Evolutionary conservation across 2,888 invertebrate genomes (phyloP).

Genomic region (Dendrolimus pini): DNA sequence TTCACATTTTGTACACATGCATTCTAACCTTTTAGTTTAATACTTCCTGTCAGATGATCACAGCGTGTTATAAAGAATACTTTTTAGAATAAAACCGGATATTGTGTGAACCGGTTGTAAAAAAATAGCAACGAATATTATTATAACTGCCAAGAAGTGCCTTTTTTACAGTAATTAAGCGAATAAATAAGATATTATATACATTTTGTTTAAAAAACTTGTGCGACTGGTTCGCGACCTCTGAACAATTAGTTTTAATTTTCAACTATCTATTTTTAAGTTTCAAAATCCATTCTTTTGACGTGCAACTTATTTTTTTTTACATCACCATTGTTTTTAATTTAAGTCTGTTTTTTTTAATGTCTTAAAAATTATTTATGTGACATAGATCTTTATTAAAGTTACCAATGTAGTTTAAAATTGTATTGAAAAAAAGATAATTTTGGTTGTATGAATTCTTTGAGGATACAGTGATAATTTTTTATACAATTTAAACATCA

Average conservation of each 20-base stretch:
- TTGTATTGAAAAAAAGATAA: slow-evolving; percentile 20
- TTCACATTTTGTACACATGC: slow-evolving; percentile 1
- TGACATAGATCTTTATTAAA: slow-evolving; percentile 62
- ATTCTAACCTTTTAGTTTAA: slow-evolving; percentile 5
- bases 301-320: slow-evolving; percentile 23
- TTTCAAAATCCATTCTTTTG: slow-evolving; percentile 21
- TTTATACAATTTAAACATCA: slow-evolving; percentile 28
- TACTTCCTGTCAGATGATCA: slow-evolving; percentile 4
- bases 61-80: slow-evolving; percentile 37
- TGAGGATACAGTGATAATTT: slow-evolving; percentile 7
- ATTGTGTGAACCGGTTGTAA: slow-evolving; percentile 55
- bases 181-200: slow-evolving; percentile 30
- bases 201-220: slow-evolving; percentile 29
- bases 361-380: slow-evolving; percentile 63
- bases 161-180: slow-evolving; percentile 58
- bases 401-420: slow-evolving; percentile 69
- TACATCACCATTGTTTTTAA: slow-evolving; percentile 30
- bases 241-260: slow-evolving; percentile 38
- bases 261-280: slow-evolving; percentile 23
- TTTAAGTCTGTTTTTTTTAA: slow-evolving; percentile 48
- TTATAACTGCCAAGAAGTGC: slow-evolving; percentile 73
- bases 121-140: slow-evolving; percentile 48
- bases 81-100: slow-evolving; percentile 41
- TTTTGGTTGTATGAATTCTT: slow-evolving; percentile 18
- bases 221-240: slow-evolving; percentile 65